phyloP scores from a whole-genome alignment of 2,888 invertebrate genomes.

The Maniola hyperantus region DNA sequence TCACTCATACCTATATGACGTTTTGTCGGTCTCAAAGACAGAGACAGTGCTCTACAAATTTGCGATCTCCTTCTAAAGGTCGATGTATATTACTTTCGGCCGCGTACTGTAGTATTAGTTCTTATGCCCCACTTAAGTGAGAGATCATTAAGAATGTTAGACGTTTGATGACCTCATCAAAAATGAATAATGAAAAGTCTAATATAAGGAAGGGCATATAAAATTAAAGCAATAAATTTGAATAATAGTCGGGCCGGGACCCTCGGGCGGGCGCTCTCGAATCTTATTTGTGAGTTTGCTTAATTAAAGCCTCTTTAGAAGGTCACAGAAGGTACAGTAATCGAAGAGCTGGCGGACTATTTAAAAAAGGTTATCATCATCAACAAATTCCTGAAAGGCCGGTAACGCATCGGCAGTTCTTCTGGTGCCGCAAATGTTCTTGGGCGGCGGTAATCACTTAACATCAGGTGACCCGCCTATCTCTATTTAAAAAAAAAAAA shows the following conservation, averaged over 20 bases:
- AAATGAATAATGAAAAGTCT: conserved; percentile 59
- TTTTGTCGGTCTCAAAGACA: too few species aligned
- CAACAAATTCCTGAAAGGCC: too few species aligned
- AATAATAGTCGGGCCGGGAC: conserved; percentile 51
- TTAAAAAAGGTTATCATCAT: background rate
- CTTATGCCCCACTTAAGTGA: background rate
- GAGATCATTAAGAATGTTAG: conserved; percentile 18
- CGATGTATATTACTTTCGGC: too few species aligned
- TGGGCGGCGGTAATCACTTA: too few species aligned
- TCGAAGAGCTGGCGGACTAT: background rate
- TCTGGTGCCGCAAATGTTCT: too few species aligned
- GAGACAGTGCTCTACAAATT: too few species aligned
- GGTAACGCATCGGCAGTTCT: too few species aligned
- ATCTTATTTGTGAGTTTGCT: conserved; percentile 50
- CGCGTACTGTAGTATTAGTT: too few species aligned
- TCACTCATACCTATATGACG: too few species aligned
- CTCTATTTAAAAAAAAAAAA: too few species aligned
- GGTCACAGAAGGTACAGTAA: conserved; percentile 39
- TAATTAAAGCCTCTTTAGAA: conserved; percentile 48
- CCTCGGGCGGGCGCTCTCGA: conserved; percentile 38
- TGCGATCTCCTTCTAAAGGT: too few species aligned
- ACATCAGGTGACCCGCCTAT: too few species aligned
- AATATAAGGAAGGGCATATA: conserved; percentile 61
- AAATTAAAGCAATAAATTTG: conserved; percentile 71
- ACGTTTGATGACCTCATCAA: conserved; percentile 56